A percentile compares a stretch with the other conserved stretches of the same genome.
Conservation (phyloP, 2,113 vertebrate species). For the Setophaga petechia region DNA sequence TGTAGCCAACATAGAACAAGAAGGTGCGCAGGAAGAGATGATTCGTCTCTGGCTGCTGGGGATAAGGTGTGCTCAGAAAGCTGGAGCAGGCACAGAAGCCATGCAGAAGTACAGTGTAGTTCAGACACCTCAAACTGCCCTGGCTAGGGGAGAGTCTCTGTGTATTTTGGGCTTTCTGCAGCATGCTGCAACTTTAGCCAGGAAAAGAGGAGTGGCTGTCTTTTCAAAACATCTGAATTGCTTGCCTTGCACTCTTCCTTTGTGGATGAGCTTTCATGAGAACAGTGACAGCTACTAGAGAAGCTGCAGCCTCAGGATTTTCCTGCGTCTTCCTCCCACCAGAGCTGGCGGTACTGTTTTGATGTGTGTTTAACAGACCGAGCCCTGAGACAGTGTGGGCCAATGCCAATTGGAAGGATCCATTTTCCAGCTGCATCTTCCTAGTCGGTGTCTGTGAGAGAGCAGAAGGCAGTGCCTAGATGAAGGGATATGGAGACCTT, state of each 20-base stretch:
- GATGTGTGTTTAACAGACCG: not conserved
- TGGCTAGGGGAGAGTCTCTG: not conserved
- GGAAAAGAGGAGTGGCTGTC: not conserved
- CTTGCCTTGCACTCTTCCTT: slow-evolving; percentile 39
- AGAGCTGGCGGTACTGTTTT: not conserved
- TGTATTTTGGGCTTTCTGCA: not conserved
- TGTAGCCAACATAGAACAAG: not conserved
- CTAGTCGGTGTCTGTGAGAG: not conserved
- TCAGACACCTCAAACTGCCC: not conserved
- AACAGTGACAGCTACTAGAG: slow-evolving; percentile 25
- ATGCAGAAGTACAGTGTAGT: not conserved
- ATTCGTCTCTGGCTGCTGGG: not conserved
- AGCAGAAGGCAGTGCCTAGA: not conserved
- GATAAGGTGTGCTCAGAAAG: not conserved
- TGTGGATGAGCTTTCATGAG: slow-evolving; percentile 16
- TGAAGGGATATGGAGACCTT: not conserved
- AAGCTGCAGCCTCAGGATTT: slow-evolving; percentile 40
- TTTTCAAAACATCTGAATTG: slow-evolving; percentile 8
- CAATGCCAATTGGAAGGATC: not conserved
- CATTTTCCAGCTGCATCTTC: not conserved
- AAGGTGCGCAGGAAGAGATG: not conserved
- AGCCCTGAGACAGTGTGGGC: not conserved
- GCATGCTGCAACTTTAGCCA: not conserved
- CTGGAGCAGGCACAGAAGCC: not conserved
- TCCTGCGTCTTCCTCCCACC: not conserved